Evolutionary conservation across 2,113 vertebrate species (phyloP), one percentile per base, ranked within the genome.

Genomic region (Brachyistius frenatus): DNA sequence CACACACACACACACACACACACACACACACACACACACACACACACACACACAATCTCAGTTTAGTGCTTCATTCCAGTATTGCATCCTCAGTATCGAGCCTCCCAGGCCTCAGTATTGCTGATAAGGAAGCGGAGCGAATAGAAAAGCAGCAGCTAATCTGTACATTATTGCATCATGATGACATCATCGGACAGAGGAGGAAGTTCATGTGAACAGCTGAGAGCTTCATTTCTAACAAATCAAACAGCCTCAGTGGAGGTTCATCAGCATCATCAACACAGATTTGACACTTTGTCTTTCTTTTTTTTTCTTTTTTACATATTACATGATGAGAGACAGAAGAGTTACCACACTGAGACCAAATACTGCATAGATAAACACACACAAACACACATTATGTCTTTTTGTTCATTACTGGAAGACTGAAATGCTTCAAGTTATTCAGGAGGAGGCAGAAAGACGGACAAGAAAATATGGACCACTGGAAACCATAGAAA

Each of bases 391-490:
- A 69, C 4, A 61, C 50, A 52, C 37, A 76, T 23, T 1, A 23
- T 23, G 23, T 23, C 23, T 23, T 23, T 73, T 54, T 63, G 73
- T 61, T 83, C 47, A 23, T 49, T 66, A 67, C 75, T 82, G 90
- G 90, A 91, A 90, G 90, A 90, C 86, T 47, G 66, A 81, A 54
- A 75, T 73, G 66, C 68, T 91, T 91, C 90, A 91, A 91, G 88
- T 89, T 81, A 49, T 81, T 87, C 88, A 91, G 90, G 86, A 89
- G 60, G 76, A 86, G 80, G 71, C 83, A 78, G 73, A 58, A 82
- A 77, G 68, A 86, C 78, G 15, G 78, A 77, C 46, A 33, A 54
- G 14, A 61, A 76, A 44, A 80, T 10, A 60, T 2, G 8, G 5
- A 81, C 58, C 61, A 63, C 56, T 65, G 71, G 8, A 83, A 80